Base-by-base conservation (phyloP, 2,888 invertebrate genomes). In the Epinotia brunnichana region DNA sequence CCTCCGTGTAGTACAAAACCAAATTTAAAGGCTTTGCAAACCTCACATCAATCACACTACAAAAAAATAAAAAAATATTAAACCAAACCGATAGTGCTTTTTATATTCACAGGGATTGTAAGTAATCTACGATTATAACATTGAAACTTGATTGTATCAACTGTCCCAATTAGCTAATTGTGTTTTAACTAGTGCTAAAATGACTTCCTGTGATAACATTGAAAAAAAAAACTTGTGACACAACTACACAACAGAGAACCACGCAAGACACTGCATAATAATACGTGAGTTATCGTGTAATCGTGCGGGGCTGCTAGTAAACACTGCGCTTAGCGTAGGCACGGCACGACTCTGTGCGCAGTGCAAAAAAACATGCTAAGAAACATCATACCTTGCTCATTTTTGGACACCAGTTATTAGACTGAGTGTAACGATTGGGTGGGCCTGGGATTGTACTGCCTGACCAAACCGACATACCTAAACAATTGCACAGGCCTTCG, bases 401-500 rank as follows among this genome's bases (percentile, higher is more conserved):
- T 85, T 93, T 92, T 79, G 92, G 88, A 85, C 91, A 92, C 92
- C 93, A 92, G 82, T 83, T 91, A 88, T 88, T 88, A 84, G 88
- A 87, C 76, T 87, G 85, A 82, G 85, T 84, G 87, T 87, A 88
- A 82, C 91, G 90, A 86, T 88, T 88, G 84, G 86, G 85, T 83
- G 88, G 88, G 82, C 91, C 95, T 88, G 94, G 94, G 54, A 66
- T 56, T 82, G 95, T 94, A 87, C 94, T 94, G 85, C 95, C 95
- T 84, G 95, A 95, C 96, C 96, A 96, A 90, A 96, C 94, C 92
- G 96, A 96, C 96, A 95, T 95, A 91, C 92, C 92, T 92, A 93
- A 90, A 86, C 85, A 88, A 87, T 88, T 83, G 84, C 86, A 88
- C 79, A 90, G 88, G 87, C 87, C 89, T 90, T 90, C 87, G 85